Evolutionary conservation across 2,113 vertebrate species (phyloP), one percentile per base, ranked within the genome.

Genomic region (Lophius piscatorius): DNA sequence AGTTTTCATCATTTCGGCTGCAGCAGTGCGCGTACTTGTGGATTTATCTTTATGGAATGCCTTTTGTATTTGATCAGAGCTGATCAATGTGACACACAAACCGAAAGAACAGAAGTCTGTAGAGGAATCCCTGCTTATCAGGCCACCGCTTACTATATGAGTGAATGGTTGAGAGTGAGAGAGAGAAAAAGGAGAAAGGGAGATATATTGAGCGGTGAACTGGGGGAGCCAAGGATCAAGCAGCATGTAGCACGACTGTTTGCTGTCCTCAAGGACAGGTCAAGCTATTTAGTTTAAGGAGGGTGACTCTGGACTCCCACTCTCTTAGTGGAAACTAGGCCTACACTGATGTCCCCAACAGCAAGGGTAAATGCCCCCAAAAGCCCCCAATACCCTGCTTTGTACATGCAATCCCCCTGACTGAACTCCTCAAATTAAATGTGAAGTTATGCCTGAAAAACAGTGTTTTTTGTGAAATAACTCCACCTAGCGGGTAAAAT

Each of bases 241-340:
- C 78, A 46, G 71, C 62, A 70, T 78, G 82, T 63, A 76, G 80
- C 77, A 87, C 75, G 68, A 73, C 84, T 85, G 79, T 83, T 69
- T 72, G 64, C 67, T 54, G 75, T 90, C 89, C 89, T 85, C 12
- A 65, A 89, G 88, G 91, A 87, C 44, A 86, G 70, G 76, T 48
- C 63, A 51, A 36, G 77, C 84, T 65, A 66, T 88, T 88, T 90
- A 90, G 90, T 91, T 90, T 90, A 87, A 84, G 90, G 81, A 81
- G 78, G 82, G 77, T 82, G 83, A 91, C 82, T 87, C 83, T 78
- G 52, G 82, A 8, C 58, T 56, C 82, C 85, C 83, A 78, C 83
- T 86, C 66, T 17, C 29, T 6, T 31, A 10, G 9, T 10, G 9
- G 29, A 31, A 31, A n/a, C n/a, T n/a, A n/a, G n/a, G n/a, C n/a